Evolutionary conservation across 2,888 invertebrate species (phyloP).

Genomic region (Orthonevra nobilis): DNA sequence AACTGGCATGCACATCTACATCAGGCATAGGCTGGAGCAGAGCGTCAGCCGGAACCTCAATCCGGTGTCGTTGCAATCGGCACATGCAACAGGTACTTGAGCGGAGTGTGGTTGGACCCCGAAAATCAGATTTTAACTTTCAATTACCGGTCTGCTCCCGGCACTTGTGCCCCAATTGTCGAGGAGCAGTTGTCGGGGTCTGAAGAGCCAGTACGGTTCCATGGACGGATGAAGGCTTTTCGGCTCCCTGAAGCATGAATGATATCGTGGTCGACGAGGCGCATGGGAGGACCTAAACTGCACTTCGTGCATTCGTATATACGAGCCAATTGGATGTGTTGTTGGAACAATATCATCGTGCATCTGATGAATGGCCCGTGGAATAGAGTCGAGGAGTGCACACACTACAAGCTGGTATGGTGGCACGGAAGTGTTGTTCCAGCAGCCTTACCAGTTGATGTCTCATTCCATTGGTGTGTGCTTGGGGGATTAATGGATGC

Average conservation of each 20-base stretch:
- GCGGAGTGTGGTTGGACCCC: background rate
- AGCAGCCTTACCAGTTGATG: constrained; percentile 12
- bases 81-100: constrained; percentile 28
- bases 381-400: background rate
- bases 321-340: background rate
- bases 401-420: background rate
- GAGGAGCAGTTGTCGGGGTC: background rate
- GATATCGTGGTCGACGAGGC: background rate
- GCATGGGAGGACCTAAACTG: background rate
- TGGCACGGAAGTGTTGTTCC: constrained; percentile 2
- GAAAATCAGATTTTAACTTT: constrained; percentile 30
- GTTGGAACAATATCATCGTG: constrained; percentile 10
- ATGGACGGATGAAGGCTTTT: background rate
- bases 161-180: background rate
- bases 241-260: too few relatives aligned
- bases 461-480: background rate
- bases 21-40: constrained; percentile 2
- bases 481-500: constrained; percentile 17
- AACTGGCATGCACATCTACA: background rate
- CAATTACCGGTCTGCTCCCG: background rate
- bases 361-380: constrained; percentile 10
- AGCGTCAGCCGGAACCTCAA: constrained; percentile 5
- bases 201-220: background rate
- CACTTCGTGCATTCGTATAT: background rate
- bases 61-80: background rate